Evolutionary conservation across 1,140 invertebrate genomes (phyloP).

Genomic region (Metopolophium dirhodum): DNA sequence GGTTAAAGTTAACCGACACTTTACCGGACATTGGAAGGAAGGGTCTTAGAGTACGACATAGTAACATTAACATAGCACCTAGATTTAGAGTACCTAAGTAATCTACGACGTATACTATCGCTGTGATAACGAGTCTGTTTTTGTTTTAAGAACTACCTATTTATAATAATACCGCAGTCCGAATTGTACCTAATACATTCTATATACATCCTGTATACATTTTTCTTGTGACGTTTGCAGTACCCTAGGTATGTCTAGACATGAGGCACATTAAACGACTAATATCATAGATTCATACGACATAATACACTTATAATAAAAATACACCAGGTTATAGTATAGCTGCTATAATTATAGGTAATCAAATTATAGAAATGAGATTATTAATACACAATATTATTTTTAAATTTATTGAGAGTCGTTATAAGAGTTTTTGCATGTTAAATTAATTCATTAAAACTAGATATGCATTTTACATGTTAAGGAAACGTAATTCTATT

Average conservation of each 20-base stretch:
- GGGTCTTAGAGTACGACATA: background rate
- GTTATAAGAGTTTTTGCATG: background rate
- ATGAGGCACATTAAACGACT: background rate
- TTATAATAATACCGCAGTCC: background rate
- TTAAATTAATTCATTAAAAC: conserved; percentile 11
- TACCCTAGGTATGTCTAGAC: background rate
- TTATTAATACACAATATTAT: background rate
- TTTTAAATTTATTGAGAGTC: background rate
- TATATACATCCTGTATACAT: background rate
- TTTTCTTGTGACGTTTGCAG: background rate
- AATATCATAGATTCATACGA: too few species aligned
- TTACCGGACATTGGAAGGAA: too few species aligned
- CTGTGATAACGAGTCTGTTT: background rate
- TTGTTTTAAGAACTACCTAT: background rate
- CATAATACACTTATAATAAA: background rate
- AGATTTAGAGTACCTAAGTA: too few species aligned
- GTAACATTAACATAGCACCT: too few species aligned
- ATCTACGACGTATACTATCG: too few species aligned
- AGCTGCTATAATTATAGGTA: background rate
- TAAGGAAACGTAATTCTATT: background rate
- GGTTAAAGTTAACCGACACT: too few species aligned
- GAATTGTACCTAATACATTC: background rate
- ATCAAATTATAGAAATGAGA: background rate
- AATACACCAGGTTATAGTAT: background rate
- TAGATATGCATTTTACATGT: conserved; percentile 18